These are phyloP conservation scores for Hylaeus anthracinus DNA, from an alignment of 1,140 invertebrate species.

Conservation along the genomic window DNA sequence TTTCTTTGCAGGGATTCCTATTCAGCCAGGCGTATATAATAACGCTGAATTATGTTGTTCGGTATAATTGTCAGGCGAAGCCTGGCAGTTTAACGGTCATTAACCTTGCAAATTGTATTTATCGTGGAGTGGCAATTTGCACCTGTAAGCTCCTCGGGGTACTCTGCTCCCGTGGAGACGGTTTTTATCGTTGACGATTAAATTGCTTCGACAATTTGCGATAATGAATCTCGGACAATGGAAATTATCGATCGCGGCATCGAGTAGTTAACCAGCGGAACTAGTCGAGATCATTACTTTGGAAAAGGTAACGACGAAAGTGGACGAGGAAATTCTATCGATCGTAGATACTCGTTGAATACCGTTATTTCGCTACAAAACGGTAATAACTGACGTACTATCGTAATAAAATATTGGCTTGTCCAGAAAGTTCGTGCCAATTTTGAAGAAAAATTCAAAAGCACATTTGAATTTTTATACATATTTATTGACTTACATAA, in stretches of 20 bases:
- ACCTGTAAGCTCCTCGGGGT: slow-evolving; percentile 18
- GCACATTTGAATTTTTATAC: too few species aligned
- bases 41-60: slow-evolving; percentile 54
- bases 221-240: slow-evolving; percentile 15
- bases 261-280: not conserved
- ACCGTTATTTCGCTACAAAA: too few species aligned
- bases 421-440: too few species aligned
- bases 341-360: too few species aligned
- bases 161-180: not conserved
- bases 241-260: not conserved
- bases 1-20: slow-evolving; percentile 39
- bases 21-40: slow-evolving; percentile 60
- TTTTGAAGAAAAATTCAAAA: too few species aligned
- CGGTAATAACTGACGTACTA: too few species aligned
- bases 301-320: too few species aligned
- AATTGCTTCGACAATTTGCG: slow-evolving; percentile 16
- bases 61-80: slow-evolving; percentile 56
- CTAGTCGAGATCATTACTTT: not conserved
- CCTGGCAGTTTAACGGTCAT: slow-evolving; percentile 61
- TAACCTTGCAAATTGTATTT: slow-evolving; percentile 57
- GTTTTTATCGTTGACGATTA: slow-evolving; percentile 30
- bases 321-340: too few species aligned
- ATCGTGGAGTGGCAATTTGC: slow-evolving; percentile 50
- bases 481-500: too few species aligned
- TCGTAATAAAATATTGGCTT: too few species aligned